Percentiles rank a stretch among this genome's conserved stretches.
phyloP scores from a whole-genome alignment of 2,113 vertebrate species.

The Anarrhichthys ocellatus region DNA sequence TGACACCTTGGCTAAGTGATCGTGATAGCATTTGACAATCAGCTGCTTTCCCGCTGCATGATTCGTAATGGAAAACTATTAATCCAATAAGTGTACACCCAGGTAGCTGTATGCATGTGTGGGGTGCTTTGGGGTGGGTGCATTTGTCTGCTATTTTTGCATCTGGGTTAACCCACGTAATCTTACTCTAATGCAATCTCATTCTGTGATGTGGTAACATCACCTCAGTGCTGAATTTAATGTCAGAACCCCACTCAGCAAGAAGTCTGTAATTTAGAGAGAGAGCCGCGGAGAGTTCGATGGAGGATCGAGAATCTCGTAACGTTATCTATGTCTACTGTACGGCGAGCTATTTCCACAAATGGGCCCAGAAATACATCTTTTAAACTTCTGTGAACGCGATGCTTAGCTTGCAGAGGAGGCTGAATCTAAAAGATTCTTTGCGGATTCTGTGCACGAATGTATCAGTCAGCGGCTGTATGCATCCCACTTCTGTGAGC shows the following conservation, averaged over 20 bases:
- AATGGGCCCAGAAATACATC: constrained; percentile 59
- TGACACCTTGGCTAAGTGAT: constrained; percentile 44
- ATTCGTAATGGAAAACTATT: constrained; percentile 25
- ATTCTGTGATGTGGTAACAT: constrained; percentile 70
- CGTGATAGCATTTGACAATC: constrained; percentile 28
- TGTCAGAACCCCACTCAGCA: constrained; percentile 65
- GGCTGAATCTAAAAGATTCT: constrained; percentile 8
- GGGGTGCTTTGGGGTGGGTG: background rate
- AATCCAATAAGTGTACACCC: constrained; percentile 13
- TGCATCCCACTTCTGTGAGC: constrained; percentile 16
- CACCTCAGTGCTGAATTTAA: constrained; percentile 70
- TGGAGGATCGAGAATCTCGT: constrained; percentile 66
- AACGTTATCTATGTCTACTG: constrained; percentile 63
- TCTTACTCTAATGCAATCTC: constrained; percentile 69
- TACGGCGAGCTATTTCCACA: constrained; percentile 45
- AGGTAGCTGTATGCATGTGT: constrained; percentile 10
- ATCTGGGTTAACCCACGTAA: constrained; percentile 72
- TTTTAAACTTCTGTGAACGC: constrained; percentile 54
- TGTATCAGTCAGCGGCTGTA: constrained; percentile 16
- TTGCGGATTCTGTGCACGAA: constrained; percentile 16
- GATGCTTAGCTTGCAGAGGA: constrained; percentile 37
- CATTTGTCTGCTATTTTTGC: constrained; percentile 55
- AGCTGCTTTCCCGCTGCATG: constrained; percentile 9
- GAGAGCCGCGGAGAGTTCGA: constrained; percentile 66
- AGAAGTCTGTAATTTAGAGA: constrained; percentile 71